Base-by-base conservation (phyloP, 2,888 invertebrate species). In the Poecilobothrus nobilitatus region DNA sequence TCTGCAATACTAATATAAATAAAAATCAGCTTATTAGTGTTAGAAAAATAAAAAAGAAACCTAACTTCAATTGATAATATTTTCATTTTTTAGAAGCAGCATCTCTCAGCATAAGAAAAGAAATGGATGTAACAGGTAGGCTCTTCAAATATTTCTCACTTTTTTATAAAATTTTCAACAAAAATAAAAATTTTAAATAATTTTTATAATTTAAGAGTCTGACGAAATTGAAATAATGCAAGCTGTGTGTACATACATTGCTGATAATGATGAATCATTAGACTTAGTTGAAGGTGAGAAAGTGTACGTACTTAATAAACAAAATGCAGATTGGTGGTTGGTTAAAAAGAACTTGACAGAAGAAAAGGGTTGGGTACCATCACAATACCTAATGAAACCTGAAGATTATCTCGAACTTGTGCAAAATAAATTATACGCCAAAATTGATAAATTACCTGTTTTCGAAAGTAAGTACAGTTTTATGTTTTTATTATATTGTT, bases 311-410 rank as follows among this genome's bases (percentile, higher is more conserved):
- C 82, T 92, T 70, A 91, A 91, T 82, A 90, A 90, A 68, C 90
- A 91, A 67, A 92, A 92, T 79, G 86, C 89, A 68, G 95, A 95
- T 78, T 95, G 95, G 94, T 95, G 95, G 94, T 92, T 91, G 77
- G 92, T 95, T 0, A 89, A 89, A 75, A 95, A 95, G 80, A 89
- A 92, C 79, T 84, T 94, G 34, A 94, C 94, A 0, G 91, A 93
- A 79, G 94, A 95, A 82, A 92, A 91, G 75, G 95, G 95, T 70
- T 94, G 93, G 91, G 94, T 95, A n/a, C 95, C 95, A 20, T 92
- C 94, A 0, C 91, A 92, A 78, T 91, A 92, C 77, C 84, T 95
- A 5, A 90, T 94, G 86, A 91, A 92, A 75, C 91, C 92, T 79
- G 84, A 84, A 4, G 90, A 89, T 74, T 95, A 95, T 76, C 89